Evolutionary conservation across 2,113 vertebrate genomes (phyloP).

Genomic region (Corythornis vintsioides): DNA sequence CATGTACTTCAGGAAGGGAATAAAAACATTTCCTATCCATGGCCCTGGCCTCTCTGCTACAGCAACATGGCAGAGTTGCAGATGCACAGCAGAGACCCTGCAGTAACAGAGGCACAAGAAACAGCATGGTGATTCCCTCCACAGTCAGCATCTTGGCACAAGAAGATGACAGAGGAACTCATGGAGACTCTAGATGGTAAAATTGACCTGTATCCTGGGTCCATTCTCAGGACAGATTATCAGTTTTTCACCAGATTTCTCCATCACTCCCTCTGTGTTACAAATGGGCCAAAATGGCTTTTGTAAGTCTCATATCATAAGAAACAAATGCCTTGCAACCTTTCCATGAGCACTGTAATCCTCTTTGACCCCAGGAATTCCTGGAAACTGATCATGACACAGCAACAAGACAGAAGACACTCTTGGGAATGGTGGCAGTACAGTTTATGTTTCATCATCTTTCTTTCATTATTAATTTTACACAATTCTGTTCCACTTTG

Average conservation of each 20-base stretch:
- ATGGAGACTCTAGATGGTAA: not conserved
- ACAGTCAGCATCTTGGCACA: not conserved
- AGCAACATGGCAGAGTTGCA: not conserved
- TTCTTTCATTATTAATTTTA: not conserved
- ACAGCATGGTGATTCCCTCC: not conserved
- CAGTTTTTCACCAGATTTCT: not conserved
- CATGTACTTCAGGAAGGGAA: not conserved
- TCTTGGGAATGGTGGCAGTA: not conserved
- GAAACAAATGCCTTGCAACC: not conserved
- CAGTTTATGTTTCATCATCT: not conserved
- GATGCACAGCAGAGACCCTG: fast-evolving
- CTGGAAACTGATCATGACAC: not conserved
- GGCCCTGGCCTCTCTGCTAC: not conserved
- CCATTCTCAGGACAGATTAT: not conserved
- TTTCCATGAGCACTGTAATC: not conserved
- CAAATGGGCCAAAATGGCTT: not conserved
- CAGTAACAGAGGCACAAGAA: not conserved
- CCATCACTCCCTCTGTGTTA: not conserved
- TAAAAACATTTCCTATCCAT: not conserved
- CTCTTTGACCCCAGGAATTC: not conserved
- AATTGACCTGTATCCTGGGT: not conserved
- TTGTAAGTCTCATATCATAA: not conserved
- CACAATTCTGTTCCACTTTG: not conserved
- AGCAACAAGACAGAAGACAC: not conserved
- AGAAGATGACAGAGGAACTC: not conserved